Percentiles rank a stretch among this genome's conserved stretches.
Conservation (phyloP, 2,888 invertebrate genomes). For the Catocala sponsa region DNA sequence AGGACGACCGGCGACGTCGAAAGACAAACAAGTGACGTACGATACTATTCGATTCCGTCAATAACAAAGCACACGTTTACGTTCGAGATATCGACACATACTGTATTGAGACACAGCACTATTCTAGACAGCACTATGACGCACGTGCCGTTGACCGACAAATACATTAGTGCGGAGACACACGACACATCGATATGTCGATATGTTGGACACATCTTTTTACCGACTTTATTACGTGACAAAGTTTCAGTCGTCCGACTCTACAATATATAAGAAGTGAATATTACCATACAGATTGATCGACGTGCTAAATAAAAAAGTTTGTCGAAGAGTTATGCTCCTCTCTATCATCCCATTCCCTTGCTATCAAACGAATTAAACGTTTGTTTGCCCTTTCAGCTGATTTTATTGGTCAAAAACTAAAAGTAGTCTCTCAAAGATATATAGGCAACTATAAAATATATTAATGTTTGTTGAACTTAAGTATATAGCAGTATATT, state of each 20-base stretch:
- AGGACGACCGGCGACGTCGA: not conserved
- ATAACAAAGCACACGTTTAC: conserved; percentile 1
- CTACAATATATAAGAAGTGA: conserved; percentile 8
- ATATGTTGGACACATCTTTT: not conserved
- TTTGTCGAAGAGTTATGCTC: conserved; percentile 19
- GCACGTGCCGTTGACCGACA: not conserved
- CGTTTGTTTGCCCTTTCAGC: conserved; percentile 15
- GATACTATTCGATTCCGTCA: not conserved
- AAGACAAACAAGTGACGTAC: not conserved
- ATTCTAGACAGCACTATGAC: not conserved
- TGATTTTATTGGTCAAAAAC: conserved; percentile 16
- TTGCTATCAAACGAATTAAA: conserved; percentile 5
- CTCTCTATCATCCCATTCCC: not conserved
- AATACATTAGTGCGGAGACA: conserved; percentile 2
- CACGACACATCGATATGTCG: not conserved
- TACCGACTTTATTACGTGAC: not conserved
- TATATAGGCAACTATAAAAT: conserved; percentile 7
- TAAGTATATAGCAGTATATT: too few relatives aligned
- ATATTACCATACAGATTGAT: conserved; percentile 38
- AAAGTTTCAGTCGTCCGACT: conserved; percentile 5
- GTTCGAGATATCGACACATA: conserved; percentile 7
- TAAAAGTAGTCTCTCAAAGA: conserved; percentile 6
- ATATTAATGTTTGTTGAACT: not conserved
- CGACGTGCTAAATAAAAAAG: conserved; percentile 27
- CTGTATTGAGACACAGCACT: conserved; percentile 2